Evolutionary conservation across 2,797 vertebrate species (phyloP), one percentile per base, ranked within the genome.

Genomic region (Denticeps clupeoides): DNA sequence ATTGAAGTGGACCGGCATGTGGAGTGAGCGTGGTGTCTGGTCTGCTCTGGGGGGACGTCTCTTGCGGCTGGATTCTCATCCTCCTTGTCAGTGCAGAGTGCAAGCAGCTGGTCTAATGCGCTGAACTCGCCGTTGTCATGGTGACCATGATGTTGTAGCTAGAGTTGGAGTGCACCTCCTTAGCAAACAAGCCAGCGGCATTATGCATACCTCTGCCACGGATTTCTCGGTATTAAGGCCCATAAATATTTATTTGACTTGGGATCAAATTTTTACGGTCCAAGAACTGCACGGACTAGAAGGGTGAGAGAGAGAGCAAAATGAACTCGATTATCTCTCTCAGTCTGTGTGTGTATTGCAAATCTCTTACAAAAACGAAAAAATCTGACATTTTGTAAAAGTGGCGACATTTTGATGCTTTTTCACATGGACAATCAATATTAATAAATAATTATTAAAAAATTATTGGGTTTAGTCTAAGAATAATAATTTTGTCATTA

Each of bases 201-300:
- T 74, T 70, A 69, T 75, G 70, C 74, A 61, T 64, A 18, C 63
- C 46, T 32, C 67, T 55, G 12, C 37, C 33, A 58, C 60, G 43
- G 62, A 62, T 66, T 70, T 68, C 76, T 78, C 71, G 77, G 73
- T 79, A 77, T 81, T 78, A 79, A 81, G 77, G 72, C 59, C 69
- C 59, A 78, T 83, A 74, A 79, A 84, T 81, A 79, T 81, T 74
- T 69, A 84, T 81, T 38, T 37, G 33, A 56, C 53, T 62, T 64
- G 65, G 64, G 63, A 49, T 53, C 64, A 59, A 51, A 59, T 71
- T 73, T 67, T 62, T 56, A 49, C 7, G 18, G 56, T 31, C 56
- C 45, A 60, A 69, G 55, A 53, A 61, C 58, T 61, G 49, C 26
- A 33, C 19, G 64, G 65, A 72, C 59, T 60, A 66, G 15, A 15